phyloP scores from a whole-genome alignment of 1,140 invertebrate genomes.

The Temnothorax longispinosus region DNA sequence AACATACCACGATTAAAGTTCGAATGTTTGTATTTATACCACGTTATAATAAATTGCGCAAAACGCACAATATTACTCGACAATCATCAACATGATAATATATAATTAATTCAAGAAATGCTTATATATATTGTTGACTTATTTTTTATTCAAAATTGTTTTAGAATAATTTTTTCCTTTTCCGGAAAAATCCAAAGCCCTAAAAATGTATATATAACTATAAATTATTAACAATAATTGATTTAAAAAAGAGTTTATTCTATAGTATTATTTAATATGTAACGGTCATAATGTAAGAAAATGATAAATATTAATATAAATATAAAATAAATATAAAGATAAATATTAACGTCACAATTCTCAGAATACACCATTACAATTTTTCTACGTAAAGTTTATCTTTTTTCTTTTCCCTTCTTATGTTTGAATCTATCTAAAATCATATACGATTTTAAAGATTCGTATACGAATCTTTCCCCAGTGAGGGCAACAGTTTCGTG shows the following conservation, averaged over 20 bases:
- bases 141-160: neutral
- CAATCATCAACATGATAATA: neutral
- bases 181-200: neutral
- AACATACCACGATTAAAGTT: neutral
- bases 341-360: neutral
- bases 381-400: neutral
- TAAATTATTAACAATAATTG: neutral
- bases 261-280: neutral
- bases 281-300: neutral
- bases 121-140: neutral
- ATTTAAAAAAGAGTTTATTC: neutral
- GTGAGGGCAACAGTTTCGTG: neutral
- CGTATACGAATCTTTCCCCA: neutral
- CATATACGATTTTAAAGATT: neutral
- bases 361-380: neutral
- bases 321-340: neutral
- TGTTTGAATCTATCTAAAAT: neutral
- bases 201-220: neutral
- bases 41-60: constrained; percentile 17
- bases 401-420: neutral
- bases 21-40: neutral
- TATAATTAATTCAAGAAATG: neutral
- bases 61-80: constrained; percentile 14
- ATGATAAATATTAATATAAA: neutral
- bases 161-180: neutral